A percentile compares a stretch with the other conserved stretches of the same genome.
phyloP scores from a whole-genome alignment of 2,888 invertebrate genomes.

The Argyra leucocephala region DNA sequence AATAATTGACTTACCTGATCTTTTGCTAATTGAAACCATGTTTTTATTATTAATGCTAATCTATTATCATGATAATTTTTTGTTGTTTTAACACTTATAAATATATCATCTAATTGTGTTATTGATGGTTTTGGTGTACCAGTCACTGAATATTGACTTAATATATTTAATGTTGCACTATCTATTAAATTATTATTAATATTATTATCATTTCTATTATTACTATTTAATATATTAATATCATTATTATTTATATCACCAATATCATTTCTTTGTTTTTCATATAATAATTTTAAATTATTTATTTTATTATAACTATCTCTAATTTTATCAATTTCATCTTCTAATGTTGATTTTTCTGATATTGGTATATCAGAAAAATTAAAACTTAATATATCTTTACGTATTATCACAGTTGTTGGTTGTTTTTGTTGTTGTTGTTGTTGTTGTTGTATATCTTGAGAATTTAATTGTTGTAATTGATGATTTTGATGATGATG shows the following conservation, averaged over 20 bases:
- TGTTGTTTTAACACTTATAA: conserved; percentile 92
- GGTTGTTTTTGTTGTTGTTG: conserved; percentile 26
- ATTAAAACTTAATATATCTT: conserved; percentile 42
- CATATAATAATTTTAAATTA: conserved; percentile 5
- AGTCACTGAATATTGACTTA: conserved; percentile 40
- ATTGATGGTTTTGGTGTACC: conserved; percentile 50
- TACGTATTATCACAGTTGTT: conserved; percentile 41
- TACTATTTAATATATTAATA: background rate
- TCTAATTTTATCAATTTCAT: background rate
- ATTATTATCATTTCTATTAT: conserved; percentile 9
- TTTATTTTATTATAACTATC: conserved; percentile 5
- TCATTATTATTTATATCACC: conserved; percentile 2
- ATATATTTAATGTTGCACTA: conserved; percentile 30
- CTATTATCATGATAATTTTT: conserved; percentile 76
- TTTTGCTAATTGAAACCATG: conserved; percentile 89
- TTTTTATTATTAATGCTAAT: conserved; percentile 78
- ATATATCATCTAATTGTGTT: conserved; percentile 73
- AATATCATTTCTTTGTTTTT: background rate
- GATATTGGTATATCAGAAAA: conserved; percentile 42
- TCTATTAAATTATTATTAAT: conserved; percentile 1
- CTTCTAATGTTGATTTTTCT: conserved; percentile 34
- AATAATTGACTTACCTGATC: conserved; percentile 74
- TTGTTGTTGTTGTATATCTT: conserved; percentile 18
- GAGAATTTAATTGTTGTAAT: conserved; percentile 18
- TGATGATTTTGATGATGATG: background rate